A percentile compares a stretch with the other conserved stretches of the same genome.
Conservation (phyloP, 2,113 vertebrate species). For the Laticauda laticaudata region DNA sequence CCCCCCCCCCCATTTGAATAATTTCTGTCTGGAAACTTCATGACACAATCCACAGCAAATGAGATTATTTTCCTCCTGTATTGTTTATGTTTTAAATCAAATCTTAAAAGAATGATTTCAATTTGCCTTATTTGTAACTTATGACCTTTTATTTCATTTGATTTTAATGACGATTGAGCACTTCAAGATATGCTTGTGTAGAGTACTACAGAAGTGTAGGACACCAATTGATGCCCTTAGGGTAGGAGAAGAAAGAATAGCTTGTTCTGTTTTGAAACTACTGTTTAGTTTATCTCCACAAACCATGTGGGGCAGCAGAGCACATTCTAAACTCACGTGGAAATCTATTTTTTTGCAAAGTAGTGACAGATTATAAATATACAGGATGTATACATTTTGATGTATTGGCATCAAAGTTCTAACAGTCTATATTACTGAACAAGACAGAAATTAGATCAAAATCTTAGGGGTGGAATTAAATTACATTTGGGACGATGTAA, state of each 20-base stretch:
- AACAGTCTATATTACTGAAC: conserved; percentile 1
- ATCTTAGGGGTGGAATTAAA: background rate
- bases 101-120: conserved; percentile 6
- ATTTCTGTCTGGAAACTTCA: background rate
- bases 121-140: conserved; percentile 26
- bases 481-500: conserved; percentile 51
- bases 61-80: accelerated
- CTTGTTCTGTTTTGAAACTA: background rate
- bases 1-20: background rate
- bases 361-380: background rate
- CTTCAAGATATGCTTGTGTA: background rate
- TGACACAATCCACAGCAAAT: background rate
- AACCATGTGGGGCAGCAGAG: conserved; percentile 40
- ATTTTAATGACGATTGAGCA: conserved; percentile 4
- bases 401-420: conserved; percentile 24
- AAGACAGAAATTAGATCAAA: background rate
- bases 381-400: background rate
- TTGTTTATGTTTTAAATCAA: conserved; percentile 13
- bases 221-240: background rate
- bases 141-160: background rate
- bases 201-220: accelerated
- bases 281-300: background rate
- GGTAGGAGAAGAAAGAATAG: accelerated
- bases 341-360: background rate
- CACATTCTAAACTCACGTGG: conserved; percentile 6